Evolutionary conservation across 2,888 invertebrate genomes (phyloP).

Genomic region (Pomacea canaliculata): DNA sequence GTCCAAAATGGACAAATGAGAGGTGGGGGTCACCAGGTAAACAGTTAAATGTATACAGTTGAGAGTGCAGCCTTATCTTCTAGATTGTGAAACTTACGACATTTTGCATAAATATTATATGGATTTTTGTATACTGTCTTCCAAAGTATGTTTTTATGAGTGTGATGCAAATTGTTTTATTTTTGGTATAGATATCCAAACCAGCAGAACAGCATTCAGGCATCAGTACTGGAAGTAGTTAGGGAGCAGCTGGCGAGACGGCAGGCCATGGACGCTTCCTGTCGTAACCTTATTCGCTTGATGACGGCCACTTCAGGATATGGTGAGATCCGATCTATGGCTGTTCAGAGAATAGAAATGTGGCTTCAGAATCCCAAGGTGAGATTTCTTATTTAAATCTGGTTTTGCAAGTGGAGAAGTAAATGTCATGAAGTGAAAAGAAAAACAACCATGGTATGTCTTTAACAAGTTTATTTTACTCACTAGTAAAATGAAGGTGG

Average conservation of each 20-base stretch:
- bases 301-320: slow-evolving; percentile 88
- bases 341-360: slow-evolving; percentile 85
- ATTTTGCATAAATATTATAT: no score
- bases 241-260: slow-evolving; percentile 88
- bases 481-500: no score
- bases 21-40: no score
- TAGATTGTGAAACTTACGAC: no score
- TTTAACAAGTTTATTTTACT: no score
- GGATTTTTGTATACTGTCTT: no score
- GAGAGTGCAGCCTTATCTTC: no score
- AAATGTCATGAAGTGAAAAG: no score
- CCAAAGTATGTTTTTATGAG: no score
- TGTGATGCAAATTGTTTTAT: neutral
- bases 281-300: slow-evolving; percentile 88
- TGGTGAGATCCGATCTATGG: slow-evolving; percentile 84
- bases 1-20: no score
- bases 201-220: slow-evolving; percentile 80
- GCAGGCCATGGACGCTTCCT: slow-evolving; percentile 83
- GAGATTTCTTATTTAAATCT: neutral
- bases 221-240: slow-evolving; percentile 86
- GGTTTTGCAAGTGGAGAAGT: neutral
- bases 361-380: slow-evolving; percentile 96
- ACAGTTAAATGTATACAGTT: no score
- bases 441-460: no score
- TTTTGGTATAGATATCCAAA: slow-evolving; percentile 73